phyloP scores from a whole-genome alignment of 1,140 invertebrate genomes.

The Gryllus bimaculatus region DNA sequence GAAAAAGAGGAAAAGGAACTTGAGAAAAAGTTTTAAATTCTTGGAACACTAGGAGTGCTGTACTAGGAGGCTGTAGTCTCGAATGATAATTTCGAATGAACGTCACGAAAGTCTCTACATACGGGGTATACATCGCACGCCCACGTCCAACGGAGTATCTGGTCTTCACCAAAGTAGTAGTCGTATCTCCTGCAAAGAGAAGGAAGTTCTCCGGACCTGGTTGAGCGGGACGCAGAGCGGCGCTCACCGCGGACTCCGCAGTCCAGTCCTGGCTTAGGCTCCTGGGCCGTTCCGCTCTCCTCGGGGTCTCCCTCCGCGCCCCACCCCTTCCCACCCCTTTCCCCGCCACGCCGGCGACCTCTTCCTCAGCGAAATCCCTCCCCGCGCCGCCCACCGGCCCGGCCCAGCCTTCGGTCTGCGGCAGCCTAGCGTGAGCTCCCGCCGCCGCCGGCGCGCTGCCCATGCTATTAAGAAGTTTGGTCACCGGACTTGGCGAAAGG shows the following conservation, averaged over 20 bases:
- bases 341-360: too few species aligned
- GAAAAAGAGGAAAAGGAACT: too few species aligned
- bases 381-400: too few species aligned
- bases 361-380: background rate
- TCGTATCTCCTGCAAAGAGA: too few species aligned
- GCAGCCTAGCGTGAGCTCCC: background rate
- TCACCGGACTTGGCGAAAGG: conserved; percentile 2
- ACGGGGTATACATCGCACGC: too few species aligned
- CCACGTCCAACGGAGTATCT: too few species aligned
- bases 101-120: too few species aligned
- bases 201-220: background rate
- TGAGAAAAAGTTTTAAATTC: too few species aligned
- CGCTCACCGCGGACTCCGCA: background rate
- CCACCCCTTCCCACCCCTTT: background rate
- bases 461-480: conserved; percentile 4
- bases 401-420: background rate
- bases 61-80: too few species aligned
- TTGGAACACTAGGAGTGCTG: too few species aligned
- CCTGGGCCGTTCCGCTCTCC: background rate
- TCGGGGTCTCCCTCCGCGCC: background rate
- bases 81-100: too few species aligned
- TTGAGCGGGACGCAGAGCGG: background rate
- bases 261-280: background rate
- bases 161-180: too few species aligned
- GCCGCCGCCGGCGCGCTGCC: background rate